Evolutionary conservation across 2,113 vertebrate species (phyloP).

Genomic region (Sorex araneus): DNA sequence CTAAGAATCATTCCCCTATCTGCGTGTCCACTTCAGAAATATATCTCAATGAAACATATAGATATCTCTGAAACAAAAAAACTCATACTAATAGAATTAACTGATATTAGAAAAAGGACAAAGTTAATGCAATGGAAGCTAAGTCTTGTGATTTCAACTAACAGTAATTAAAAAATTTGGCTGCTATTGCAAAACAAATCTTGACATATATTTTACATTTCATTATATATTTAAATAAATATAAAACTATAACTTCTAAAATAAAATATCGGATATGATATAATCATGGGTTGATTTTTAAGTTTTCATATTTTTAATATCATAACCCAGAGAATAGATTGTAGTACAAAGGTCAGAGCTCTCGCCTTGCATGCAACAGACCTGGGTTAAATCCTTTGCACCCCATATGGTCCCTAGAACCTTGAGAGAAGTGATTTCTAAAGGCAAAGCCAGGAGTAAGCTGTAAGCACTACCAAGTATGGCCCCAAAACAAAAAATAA

Average conservation of each 20-base stretch:
- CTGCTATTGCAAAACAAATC: not conserved
- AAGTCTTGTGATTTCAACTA: not conserved
- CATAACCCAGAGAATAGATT: no score
- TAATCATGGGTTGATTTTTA: not conserved
- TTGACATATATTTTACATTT: not conserved
- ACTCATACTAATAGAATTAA: not conserved
- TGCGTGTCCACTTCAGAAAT: no score
- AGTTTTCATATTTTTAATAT: not conserved
- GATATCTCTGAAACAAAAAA: not conserved
- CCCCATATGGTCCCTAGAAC: no score
- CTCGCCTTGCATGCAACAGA: no score
- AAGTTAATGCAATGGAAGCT: not conserved
- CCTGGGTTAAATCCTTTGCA: no score
- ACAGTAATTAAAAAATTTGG: not conserved
- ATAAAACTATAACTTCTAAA: not conserved
- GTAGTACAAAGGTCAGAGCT: no score
- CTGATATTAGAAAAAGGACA: constrained; percentile 19
- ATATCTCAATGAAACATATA: not conserved
- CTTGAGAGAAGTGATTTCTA: no score
- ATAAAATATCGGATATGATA: not conserved
- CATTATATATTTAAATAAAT: not conserved
- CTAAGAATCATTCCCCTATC: no score
- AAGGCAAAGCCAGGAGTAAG: no score
- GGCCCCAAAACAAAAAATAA: no score
- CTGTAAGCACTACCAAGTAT: no score